Base-by-base conservation (phyloP, 2,797 vertebrate genomes). In the Hirundo rustica region DNA sequence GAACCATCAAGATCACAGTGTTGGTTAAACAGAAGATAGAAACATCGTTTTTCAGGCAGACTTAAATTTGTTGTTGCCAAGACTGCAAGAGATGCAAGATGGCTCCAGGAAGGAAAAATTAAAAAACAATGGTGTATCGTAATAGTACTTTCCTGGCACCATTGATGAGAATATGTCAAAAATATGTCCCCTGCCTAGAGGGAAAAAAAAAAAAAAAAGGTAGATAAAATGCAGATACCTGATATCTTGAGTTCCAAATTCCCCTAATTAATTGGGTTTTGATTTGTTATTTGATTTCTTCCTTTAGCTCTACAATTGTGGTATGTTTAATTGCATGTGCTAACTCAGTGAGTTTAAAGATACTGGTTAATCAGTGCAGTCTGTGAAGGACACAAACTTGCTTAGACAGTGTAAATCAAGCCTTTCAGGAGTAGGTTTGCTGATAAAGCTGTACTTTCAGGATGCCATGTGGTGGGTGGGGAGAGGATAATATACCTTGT, bases 241-340 rank as follows among this genome's bases (percentile, higher is more conserved):
- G 72, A 44, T 38, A 64, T 9, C 20, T 9, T 36, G 45, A 68
- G 29, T 80, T 54, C 42, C 38, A 51, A 23, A 71, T 77, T 61
- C 25, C 22, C 44, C 16, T 45, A 11, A n/a, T 77, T 66, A 47
- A n/a, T 85, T 89, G 27, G 51, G 77, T 40, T 12, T 62, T 76
- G 15, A 55, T 87, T 94, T 64, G 27, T 51, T 80, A 44, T 12
- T 62, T 76, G 15, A 55, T 87, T 94, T 64, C 10, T 91, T 81
- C 51, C 44, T 88, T 78, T 70, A 70, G 47, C 53, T 55, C 58
- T 79, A 9, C 22, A 73, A 26, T 26, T 62, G 9, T 62, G 45
- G 4, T 44, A 4, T 66, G 25, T 73, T 93, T 73, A 82, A 50
- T 67, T 8, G 3, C 14, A 4, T 67, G 21, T 74, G 22, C 40